phyloP scores from a whole-genome alignment of 2,888 invertebrate species.

The Junonia oenone region DNA sequence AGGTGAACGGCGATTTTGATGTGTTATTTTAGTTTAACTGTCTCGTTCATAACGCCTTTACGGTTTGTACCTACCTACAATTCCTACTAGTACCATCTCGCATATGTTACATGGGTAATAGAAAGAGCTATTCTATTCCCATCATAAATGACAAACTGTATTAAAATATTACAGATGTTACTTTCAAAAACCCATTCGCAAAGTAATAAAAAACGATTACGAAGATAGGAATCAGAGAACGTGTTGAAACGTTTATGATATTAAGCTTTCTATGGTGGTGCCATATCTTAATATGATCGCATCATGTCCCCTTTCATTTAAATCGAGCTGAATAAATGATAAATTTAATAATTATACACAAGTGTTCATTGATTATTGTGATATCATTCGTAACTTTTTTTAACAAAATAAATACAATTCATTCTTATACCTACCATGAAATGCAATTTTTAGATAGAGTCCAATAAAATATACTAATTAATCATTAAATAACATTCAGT shows the following conservation, averaged over 20 bases:
- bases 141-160: slow-evolving; percentile 48
- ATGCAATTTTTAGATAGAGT: background rate
- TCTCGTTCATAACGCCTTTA: slow-evolving; percentile 39
- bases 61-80: background rate
- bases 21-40: slow-evolving; percentile 57
- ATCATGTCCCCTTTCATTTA: slow-evolving; percentile 44
- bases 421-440: background rate
- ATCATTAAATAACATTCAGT: too few relatives aligned
- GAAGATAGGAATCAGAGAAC: slow-evolving; percentile 62
- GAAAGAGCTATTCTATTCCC: slow-evolving; percentile 22
- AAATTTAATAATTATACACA: slow-evolving; percentile 11
- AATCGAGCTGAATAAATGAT: slow-evolving; percentile 30
- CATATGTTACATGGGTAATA: background rate
- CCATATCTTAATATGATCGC: slow-evolving; percentile 67
- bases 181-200: slow-evolving; percentile 69
- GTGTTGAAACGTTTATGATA: slow-evolving; percentile 60
- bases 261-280: slow-evolving; percentile 55
- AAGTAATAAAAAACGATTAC: slow-evolving; percentile 56
- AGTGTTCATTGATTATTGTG: slow-evolving; percentile 1
- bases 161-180: slow-evolving; percentile 55
- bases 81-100: background rate
- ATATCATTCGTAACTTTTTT: background rate
- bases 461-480: too few relatives aligned
- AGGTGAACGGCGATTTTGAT: slow-evolving; percentile 66
- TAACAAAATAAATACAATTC: background rate